Percentiles rank a stretch among this genome's conserved stretches.
phyloP scores from a whole-genome alignment of 2,888 invertebrate genomes.

The Phalera bucephala region DNA sequence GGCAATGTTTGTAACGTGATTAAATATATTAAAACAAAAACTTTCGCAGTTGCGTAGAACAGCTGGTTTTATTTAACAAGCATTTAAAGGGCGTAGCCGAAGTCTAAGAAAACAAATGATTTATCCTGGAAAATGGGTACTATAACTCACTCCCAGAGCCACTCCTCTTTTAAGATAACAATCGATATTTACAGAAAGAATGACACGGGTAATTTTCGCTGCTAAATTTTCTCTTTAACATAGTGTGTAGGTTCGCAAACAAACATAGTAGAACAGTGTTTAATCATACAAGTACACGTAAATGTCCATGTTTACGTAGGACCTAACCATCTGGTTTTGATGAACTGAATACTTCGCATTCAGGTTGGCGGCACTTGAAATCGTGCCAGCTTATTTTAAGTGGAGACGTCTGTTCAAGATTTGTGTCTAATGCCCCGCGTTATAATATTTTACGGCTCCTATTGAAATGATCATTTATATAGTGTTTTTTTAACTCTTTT shows the following conservation, averaged over 20 bases:
- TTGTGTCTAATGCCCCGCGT: conserved; percentile 63
- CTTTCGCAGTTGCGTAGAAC: no score
- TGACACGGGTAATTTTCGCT: conserved; percentile 14
- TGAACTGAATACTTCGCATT: conserved; percentile 79
- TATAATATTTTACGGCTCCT: conserved; percentile 57
- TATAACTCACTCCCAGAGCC: not conserved
- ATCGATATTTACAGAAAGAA: conserved; percentile 12
- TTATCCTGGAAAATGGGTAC: not conserved
- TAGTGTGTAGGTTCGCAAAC: conserved; percentile 32
- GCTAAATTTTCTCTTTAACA: conserved; percentile 14
- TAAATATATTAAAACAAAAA: no score
- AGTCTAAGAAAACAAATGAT: not conserved
- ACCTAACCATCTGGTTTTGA: conserved; percentile 78
- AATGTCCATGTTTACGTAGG: conserved; percentile 66
- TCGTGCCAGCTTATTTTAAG: conserved; percentile 81
- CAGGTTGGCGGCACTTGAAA: conserved; percentile 78
- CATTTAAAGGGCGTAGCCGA: not conserved
- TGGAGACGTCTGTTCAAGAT: conserved; percentile 75
- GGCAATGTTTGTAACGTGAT: no score
- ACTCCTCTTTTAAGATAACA: conserved; percentile 1
- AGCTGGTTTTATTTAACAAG: no score
- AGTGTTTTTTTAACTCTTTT: conserved; percentile 20
- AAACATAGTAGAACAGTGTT: conserved; percentile 40
- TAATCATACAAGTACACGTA: conserved; percentile 47
- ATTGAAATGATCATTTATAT: conserved; percentile 49